Percentiles rank a stretch among this genome's conserved stretches.
Evolutionary conservation across 2,888 invertebrate species (phyloP).

Genomic region (Sepioteuthis lessoniana): DNA sequence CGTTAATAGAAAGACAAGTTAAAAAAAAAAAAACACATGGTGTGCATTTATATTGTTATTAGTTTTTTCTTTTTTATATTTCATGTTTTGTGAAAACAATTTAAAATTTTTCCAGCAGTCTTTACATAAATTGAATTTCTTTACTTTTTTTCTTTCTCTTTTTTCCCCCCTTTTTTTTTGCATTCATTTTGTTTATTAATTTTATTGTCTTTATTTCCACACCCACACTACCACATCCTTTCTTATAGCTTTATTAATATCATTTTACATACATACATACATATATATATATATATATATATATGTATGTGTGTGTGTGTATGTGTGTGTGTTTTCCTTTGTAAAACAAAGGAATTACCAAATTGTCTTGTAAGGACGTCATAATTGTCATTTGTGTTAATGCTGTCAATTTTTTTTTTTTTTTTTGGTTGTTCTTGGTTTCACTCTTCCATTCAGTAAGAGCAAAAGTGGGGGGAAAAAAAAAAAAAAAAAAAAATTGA

Average conservation of each 20-base stretch:
- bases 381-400: neutral
- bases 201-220: neutral
- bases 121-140: neutral
- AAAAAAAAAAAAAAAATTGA: too few species aligned
- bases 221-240: neutral
- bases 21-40: neutral
- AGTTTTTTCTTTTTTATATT: neutral
- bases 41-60: neutral
- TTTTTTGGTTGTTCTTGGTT: neutral
- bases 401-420: neutral
- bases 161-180: neutral
- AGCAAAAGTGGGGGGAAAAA: too few species aligned
- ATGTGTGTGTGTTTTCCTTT: neutral
- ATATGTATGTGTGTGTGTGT: too few species aligned
- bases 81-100: constrained; percentile 8
- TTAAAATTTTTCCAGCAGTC: constrained; percentile 20
- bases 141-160: neutral
- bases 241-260: neutral
- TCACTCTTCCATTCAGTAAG: neutral
- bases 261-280: neutral
- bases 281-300: neutral
- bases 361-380: neutral
- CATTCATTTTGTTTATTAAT: neutral
- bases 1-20: neutral
- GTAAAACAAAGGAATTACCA: neutral